A percentile compares a stretch with the other conserved stretches of the same genome.
Evolutionary conservation across 2,888 invertebrate species (phyloP).

Genomic region (Cataglyphis cursor): DNA sequence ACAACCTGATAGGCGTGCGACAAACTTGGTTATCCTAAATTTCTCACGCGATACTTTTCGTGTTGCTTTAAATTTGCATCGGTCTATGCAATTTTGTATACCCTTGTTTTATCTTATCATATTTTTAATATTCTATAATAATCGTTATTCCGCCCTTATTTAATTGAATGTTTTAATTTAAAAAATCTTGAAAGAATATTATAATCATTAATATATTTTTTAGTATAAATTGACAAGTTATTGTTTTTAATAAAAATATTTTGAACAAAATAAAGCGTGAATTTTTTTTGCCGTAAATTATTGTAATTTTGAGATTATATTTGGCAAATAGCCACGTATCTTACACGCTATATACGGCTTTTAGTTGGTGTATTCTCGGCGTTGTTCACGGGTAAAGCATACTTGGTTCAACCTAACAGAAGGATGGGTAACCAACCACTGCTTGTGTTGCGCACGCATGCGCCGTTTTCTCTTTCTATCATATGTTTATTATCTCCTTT

Average conservation of each 20-base stretch:
- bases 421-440: slow-evolving; percentile 10
- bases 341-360: neutral
- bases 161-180: neutral
- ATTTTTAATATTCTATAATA: neutral
- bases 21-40: slow-evolving; percentile 59
- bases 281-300: neutral
- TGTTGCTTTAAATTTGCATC: neutral
- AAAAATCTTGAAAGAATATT: neutral
- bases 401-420: neutral
- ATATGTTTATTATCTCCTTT: slow-evolving; percentile 27
- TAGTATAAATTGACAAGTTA: slow-evolving; percentile 5
- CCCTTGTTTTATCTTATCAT: neutral
- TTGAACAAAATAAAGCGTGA: neutral
- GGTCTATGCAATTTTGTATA: neutral
- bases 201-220: neutral
- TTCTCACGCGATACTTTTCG: neutral
- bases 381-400: slow-evolving; percentile 5
- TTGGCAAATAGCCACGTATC: too few species aligned
- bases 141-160: neutral
- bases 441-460: neutral
- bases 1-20: slow-evolving; percentile 46
- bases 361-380: neutral
- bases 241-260: neutral
- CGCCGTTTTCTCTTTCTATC: neutral
- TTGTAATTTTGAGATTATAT: neutral